These are phyloP conservation scores for Cydia fagiglandana DNA, from an alignment of 1,140 invertebrate genomes.

Conservation along the genomic window DNA sequence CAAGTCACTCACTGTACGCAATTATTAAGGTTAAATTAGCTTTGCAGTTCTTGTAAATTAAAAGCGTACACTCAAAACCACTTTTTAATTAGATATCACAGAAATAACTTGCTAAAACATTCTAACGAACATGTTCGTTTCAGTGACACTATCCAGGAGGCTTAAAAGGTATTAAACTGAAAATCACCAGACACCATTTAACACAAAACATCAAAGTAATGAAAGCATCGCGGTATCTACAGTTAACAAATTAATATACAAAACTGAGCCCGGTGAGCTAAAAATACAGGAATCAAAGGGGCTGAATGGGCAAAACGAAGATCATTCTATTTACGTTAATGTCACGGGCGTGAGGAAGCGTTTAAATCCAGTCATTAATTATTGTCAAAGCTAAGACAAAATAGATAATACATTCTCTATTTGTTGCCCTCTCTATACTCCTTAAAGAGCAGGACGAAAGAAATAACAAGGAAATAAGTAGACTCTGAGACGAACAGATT, in stretches of 20 bases:
- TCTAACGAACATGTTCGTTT: conserved; percentile 41
- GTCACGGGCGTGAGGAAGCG: conserved; percentile 78
- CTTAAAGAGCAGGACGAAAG: conserved; percentile 72
- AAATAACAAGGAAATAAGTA: conserved; percentile 74
- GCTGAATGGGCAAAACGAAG: conserved; percentile 66
- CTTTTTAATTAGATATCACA: neutral
- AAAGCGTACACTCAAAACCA: neutral
- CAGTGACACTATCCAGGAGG: conserved; percentile 39
- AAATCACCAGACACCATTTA: conserved; percentile 72
- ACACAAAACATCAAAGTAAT: conserved; percentile 75
- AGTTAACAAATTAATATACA: conserved; percentile 75
- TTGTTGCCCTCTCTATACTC: conserved; percentile 64
- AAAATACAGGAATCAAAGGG: conserved; percentile 77
- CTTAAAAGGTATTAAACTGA: conserved; percentile 56
- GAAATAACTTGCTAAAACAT: neutral
- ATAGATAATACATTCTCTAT: conserved; percentile 77
- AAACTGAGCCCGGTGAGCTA: conserved; percentile 68
- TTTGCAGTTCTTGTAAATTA: neutral
- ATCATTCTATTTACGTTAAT: conserved; percentile 79
- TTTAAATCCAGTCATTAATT: conserved; percentile 79
- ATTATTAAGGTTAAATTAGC: neutral
- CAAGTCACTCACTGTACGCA: neutral
- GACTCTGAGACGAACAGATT: conserved; percentile 65
- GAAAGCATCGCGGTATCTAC: conserved; percentile 58
- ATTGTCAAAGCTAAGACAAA: conserved; percentile 77